A percentile compares a stretch with the other conserved stretches of the same genome.
Conservation (phyloP, 2,888 invertebrate species). For the Leptinotarsa juncta region DNA sequence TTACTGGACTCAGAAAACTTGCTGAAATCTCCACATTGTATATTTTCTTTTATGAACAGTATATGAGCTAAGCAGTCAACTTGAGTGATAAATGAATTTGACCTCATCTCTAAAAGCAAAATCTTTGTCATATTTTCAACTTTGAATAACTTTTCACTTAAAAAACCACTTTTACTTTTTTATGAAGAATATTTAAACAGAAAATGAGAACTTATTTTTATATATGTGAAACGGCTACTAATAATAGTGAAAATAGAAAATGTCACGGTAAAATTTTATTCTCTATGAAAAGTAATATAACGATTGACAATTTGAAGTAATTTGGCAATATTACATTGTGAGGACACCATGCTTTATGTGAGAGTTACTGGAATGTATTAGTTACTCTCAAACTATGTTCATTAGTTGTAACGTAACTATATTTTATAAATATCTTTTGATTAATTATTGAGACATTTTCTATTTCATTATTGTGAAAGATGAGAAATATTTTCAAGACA, state of each 20-base stretch:
- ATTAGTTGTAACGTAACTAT: neutral
- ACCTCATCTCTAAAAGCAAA: no score
- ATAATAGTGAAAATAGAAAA: neutral
- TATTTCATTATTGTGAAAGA: neutral
- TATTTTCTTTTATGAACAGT: no score
- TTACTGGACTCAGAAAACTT: no score
- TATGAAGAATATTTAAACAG: neutral
- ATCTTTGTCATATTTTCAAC: no score
- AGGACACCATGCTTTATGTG: neutral
- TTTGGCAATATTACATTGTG: neutral
- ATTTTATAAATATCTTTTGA: neutral
- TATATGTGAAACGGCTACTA: neutral
- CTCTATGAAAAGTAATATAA: neutral
- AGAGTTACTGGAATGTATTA: neutral
- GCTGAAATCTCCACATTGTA: no score
- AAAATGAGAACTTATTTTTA: no score
- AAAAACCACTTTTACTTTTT: no score
- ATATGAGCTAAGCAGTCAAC: no score
- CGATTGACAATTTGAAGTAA: neutral
- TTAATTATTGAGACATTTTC: conserved; percentile 1
- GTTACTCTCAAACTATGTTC: neutral
- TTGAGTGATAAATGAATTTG: no score
- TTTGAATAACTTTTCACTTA: no score
- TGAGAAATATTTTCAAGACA: neutral
- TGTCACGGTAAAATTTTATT: neutral